Conservation (phyloP, 1,140 invertebrate species). For the Zaprionus ornatus region DNA sequence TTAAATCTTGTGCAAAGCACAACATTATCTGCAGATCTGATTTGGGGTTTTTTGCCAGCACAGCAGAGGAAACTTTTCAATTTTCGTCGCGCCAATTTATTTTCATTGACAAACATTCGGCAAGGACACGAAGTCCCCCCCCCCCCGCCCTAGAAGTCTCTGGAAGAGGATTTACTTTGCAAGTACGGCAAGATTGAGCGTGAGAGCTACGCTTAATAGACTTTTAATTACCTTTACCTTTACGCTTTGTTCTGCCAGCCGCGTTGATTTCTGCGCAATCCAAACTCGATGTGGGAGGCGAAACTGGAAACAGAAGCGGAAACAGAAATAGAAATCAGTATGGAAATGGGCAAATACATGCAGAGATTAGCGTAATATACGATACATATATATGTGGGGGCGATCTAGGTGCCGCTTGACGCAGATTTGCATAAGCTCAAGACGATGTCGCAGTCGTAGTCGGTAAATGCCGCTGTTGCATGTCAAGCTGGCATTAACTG, state of each 20-base stretch:
- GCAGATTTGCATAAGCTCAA: constrained; percentile 33
- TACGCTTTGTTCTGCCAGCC: constrained; percentile 29
- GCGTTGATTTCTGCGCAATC: constrained; percentile 56
- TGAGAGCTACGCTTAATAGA: constrained; percentile 46
- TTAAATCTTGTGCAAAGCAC: constrained; percentile 38
- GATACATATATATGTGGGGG: constrained; percentile 10
- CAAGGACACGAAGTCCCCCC: constrained; percentile 12
- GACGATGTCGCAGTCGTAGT: neutral
- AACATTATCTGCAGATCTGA: constrained; percentile 30
- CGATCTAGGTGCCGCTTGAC: neutral
- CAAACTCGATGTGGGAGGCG: constrained; percentile 37
- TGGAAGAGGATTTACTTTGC: neutral
- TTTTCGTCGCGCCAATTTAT: constrained; percentile 41
- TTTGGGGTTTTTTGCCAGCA: constrained; percentile 7
- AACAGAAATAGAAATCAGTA: constrained; percentile 18
- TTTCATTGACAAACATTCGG: constrained; percentile 46
- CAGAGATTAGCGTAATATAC: constrained; percentile 41
- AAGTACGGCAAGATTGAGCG: constrained; percentile 7
- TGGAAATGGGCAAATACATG: constrained; percentile 13
- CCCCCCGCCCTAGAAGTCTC: no score
- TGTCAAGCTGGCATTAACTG: constrained; percentile 60
- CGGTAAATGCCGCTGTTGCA: constrained; percentile 48
- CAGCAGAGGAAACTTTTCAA: constrained; percentile 27
- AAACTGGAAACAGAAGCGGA: constrained; percentile 38
- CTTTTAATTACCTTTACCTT: constrained; percentile 63